Evolutionary conservation across 2,888 invertebrate genomes (phyloP).

Genomic region (Frankliniella fusca): DNA sequence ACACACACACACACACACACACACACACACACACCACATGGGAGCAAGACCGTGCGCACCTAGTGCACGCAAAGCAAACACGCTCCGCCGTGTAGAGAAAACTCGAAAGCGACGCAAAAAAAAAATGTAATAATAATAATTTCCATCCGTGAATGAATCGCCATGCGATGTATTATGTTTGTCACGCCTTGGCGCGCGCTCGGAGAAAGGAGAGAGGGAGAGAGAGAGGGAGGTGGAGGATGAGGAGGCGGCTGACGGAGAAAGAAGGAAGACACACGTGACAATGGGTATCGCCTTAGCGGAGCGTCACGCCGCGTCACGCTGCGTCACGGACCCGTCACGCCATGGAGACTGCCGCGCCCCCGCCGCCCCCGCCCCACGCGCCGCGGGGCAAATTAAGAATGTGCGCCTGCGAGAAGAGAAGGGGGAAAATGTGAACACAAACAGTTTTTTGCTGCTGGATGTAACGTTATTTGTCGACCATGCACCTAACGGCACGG

Average conservation of each 20-base stretch:
- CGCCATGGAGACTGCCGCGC: background rate
- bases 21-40: background rate
- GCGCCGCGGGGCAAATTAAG: background rate
- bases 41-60: no score
- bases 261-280: background rate
- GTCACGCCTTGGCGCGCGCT: background rate
- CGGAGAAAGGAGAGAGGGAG: background rate
- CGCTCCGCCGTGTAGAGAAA: background rate
- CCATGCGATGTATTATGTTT: background rate
- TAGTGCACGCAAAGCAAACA: background rate
- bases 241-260: background rate
- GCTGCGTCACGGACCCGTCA: slow-evolving; percentile 5
- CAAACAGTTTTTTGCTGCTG: no score
- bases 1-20: background rate
- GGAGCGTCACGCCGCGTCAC: slow-evolving; percentile 10
- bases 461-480: no score
- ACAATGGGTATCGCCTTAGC: slow-evolving; percentile 12
- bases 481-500: no score
- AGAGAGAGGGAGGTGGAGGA: background rate
- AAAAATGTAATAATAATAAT: background rate
- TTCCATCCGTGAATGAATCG: background rate
- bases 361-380: background rate
- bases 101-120: background rate
- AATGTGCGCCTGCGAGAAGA: background rate
- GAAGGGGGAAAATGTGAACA: background rate